Evolutionary conservation across 2,113 vertebrate species (phyloP).

Genomic region (Gobio gobio): DNA sequence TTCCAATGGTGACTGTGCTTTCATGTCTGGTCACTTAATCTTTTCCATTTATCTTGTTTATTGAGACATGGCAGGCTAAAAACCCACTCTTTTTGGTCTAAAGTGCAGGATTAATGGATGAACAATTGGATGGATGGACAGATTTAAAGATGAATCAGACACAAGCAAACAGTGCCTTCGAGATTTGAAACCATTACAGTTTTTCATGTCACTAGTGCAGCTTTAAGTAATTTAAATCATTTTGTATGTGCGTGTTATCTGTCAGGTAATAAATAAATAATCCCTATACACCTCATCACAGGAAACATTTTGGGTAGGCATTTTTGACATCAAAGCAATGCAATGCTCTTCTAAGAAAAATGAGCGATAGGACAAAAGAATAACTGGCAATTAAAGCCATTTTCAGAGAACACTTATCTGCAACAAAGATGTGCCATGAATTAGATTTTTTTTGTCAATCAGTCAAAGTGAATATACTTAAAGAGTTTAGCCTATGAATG

Average conservation of each 20-base stretch:
- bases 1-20: conserved; percentile 38
- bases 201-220: conserved; percentile 20
- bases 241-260: neutral
- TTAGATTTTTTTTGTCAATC: neutral
- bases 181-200: conserved; percentile 21
- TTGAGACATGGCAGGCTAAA: conserved; percentile 50
- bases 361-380: neutral
- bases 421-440: neutral
- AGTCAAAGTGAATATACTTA: neutral
- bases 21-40: conserved; percentile 37
- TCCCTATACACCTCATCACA: neutral
- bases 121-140: conserved; percentile 51
- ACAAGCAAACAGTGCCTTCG: conserved; percentile 13
- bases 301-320: neutral
- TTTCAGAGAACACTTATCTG: conserved; percentile 10
- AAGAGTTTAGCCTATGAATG: neutral
- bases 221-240: conserved; percentile 4
- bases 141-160: conserved; percentile 60
- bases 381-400: conserved; percentile 1
- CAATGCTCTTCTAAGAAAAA: neutral
- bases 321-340: neutral
- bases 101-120: conserved; percentile 59
- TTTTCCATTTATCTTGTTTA: conserved; percentile 38
- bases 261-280: conserved; percentile 8
- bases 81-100: conserved; percentile 52